phyloP scores from a whole-genome alignment of 2,113 vertebrate genomes.

The Tapirus terrestris region DNA sequence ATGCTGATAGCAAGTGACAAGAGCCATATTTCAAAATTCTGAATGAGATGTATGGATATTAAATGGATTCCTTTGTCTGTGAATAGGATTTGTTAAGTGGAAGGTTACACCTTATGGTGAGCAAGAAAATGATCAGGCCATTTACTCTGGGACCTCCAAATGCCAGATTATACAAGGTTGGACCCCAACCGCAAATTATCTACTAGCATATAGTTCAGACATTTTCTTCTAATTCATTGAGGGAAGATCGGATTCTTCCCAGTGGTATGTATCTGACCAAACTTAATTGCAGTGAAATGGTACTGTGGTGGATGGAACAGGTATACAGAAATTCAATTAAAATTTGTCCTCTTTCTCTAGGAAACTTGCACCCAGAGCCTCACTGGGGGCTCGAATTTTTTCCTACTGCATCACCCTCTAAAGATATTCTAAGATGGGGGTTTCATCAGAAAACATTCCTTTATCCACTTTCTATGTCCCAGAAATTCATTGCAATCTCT shows the following conservation, averaged over 20 bases:
- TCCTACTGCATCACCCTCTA: neutral
- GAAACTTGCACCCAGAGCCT: neutral
- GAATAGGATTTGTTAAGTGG: neutral
- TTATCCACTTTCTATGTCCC: neutral
- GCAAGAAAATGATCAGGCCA: neutral
- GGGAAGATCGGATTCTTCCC: neutral
- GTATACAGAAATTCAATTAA: neutral
- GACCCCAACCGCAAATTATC: neutral
- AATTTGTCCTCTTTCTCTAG: neutral
- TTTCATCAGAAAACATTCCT: neutral
- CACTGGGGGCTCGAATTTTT: accelerated
- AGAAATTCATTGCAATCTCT: neutral
- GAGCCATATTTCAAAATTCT: neutral
- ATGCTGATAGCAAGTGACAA: neutral
- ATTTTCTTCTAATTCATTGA: neutral
- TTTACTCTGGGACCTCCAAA: neutral
- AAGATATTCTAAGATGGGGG: neutral
- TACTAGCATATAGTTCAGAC: neutral
- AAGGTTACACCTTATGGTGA: neutral
- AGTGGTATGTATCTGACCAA: neutral
- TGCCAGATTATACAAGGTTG: neutral
- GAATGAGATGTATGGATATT: neutral
- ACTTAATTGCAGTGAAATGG: neutral
- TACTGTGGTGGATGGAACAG: neutral
- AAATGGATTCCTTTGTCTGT: neutral